phyloP scores from a whole-genome alignment of 2,888 invertebrate species.

The Alloplasta piceator region DNA sequence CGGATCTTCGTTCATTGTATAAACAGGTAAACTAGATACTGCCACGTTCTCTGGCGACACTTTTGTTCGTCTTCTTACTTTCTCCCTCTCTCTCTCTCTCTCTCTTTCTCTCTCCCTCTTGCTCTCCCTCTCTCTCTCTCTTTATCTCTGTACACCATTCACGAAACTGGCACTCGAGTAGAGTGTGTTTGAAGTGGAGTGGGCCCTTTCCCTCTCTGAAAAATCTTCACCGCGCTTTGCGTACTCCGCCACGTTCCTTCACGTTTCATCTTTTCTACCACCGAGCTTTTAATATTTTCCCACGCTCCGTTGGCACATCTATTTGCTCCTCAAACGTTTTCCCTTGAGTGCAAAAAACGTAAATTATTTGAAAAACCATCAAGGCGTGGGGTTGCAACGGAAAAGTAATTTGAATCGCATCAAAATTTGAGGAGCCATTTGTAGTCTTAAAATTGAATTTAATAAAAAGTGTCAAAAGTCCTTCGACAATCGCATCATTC shows the following conservation, averaged over 20 bases:
- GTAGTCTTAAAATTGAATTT: background rate
- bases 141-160: slow-evolving; percentile 44
- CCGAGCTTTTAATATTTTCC: slow-evolving; percentile 38
- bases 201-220: slow-evolving; percentile 57
- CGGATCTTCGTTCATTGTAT: slow-evolving; percentile 30
- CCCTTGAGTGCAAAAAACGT: slow-evolving; percentile 30
- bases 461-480: background rate
- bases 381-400: no score
- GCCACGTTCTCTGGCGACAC: slow-evolving; percentile 22
- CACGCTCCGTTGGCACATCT: slow-evolving; percentile 46
- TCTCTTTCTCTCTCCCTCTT: slow-evolving; percentile 17
- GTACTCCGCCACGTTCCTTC: slow-evolving; percentile 14
- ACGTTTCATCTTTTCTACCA: slow-evolving; percentile 30
- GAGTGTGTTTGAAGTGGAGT: slow-evolving; percentile 35
- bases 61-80: slow-evolving; percentile 11
- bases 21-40: slow-evolving; percentile 11
- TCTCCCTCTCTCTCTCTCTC: slow-evolving; percentile 19
- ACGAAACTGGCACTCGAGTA: slow-evolving; percentile 60
- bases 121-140: slow-evolving; percentile 15
- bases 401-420: no score
- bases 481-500: no score
- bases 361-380: slow-evolving; percentile 8
- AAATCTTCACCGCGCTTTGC: slow-evolving; percentile 43
- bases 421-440: background rate
- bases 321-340: slow-evolving; percentile 34